Conservation (phyloP, 2,888 invertebrate species). For the Troilus luridus region DNA sequence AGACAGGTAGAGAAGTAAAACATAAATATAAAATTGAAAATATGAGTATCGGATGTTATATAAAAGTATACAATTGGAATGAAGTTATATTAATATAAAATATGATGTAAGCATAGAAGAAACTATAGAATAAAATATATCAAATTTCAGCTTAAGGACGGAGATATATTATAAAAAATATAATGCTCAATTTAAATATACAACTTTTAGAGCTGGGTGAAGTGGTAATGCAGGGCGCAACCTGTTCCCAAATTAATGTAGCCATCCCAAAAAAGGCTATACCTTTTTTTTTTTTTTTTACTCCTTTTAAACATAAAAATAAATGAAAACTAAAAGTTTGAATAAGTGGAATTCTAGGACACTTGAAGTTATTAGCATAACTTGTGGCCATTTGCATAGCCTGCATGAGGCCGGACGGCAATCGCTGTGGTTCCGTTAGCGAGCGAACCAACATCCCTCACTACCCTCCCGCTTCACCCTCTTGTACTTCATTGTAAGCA, state of each 20-base stretch:
- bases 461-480: neutral
- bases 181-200: no score
- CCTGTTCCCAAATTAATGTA: slow-evolving; percentile 11
- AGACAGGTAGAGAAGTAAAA: no score
- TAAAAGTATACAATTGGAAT: no score
- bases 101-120: no score
- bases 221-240: neutral
- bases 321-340: neutral
- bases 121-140: no score
- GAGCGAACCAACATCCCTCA: neutral
- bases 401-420: neutral
- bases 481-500: neutral
- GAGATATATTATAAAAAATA: no score
- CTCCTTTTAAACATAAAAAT: neutral
- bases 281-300: neutral
- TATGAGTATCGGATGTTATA: no score
- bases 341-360: slow-evolving; percentile 19
- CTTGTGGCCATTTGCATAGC: slow-evolving; percentile 7
- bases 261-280: neutral
- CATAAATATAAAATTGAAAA: no score
- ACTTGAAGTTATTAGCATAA: slow-evolving; percentile 9
- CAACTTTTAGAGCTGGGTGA: neutral
- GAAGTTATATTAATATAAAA: no score
- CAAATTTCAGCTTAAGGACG: no score
- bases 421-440: slow-evolving; percentile 15